Conservation (phyloP, 2,113 vertebrate species). For the Mellivora capensis region DNA sequence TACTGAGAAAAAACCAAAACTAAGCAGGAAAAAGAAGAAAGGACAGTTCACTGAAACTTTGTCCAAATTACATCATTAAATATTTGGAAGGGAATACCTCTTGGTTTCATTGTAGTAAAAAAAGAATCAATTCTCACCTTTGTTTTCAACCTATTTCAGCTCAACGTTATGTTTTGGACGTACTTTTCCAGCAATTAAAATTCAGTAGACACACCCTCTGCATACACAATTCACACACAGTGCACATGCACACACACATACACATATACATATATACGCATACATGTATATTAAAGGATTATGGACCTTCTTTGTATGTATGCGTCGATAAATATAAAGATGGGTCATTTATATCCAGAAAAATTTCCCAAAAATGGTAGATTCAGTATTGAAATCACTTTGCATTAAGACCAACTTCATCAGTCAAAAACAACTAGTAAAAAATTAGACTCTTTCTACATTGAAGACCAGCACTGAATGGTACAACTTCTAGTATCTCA, state of each 20-base stretch:
- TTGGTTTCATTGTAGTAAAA: not conserved
- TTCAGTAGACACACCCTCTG: not conserved
- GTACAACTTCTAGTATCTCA: not conserved
- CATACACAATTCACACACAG: not conserved
- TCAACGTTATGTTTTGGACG: not conserved
- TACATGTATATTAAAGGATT: not conserved
- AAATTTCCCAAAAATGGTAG: not conserved
- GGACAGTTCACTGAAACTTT: not conserved
- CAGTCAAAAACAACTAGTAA: not conserved
- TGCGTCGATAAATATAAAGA: not conserved
- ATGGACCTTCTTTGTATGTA: not conserved
- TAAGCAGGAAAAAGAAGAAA: not conserved
- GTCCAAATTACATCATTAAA: not conserved
- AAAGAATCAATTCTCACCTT: not conserved
- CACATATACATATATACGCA: not conserved
- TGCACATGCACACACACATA: not conserved
- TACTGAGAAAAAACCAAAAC: not conserved
- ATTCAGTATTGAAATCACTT: not conserved
- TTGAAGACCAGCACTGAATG: not conserved
- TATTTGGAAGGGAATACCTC: not conserved
- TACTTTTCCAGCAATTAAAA: not conserved
- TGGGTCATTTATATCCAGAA: not conserved
- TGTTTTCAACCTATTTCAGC: not conserved
- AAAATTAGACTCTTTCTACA: not conserved
- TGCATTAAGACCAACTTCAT: not conserved